These are phyloP conservation scores for Mormoops blainvillei DNA, from an alignment of 2,113 vertebrate species.

Conservation along the genomic window DNA sequence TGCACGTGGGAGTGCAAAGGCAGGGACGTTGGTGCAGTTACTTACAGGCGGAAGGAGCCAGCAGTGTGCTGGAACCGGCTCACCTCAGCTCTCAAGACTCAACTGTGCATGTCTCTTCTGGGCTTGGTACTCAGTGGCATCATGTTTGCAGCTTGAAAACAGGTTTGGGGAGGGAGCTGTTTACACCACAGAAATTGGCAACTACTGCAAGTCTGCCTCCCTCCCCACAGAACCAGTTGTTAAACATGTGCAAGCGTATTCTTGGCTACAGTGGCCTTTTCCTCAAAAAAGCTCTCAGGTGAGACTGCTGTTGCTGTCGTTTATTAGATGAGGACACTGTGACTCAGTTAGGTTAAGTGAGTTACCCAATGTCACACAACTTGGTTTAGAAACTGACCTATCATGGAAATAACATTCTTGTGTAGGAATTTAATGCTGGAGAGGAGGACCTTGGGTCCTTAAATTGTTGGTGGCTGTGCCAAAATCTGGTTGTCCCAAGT, in stretches of 20 bases:
- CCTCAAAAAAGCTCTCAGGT: not conserved
- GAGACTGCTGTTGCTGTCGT: not conserved
- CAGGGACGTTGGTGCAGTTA: not conserved
- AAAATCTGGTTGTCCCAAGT: not conserved
- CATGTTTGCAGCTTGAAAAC: not conserved
- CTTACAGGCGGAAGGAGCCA: not conserved
- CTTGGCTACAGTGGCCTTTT: not conserved
- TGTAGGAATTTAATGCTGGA: not conserved
- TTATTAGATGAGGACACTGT: not conserved
- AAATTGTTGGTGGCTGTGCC: not conserved
- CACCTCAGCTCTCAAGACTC: not conserved
- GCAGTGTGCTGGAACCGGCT: accelerated
- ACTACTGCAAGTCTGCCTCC: not conserved
- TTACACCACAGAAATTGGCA: not conserved
- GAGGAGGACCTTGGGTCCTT: not conserved
- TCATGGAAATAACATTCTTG: not conserved
- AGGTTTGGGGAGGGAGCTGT: not conserved
- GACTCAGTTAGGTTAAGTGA: not conserved
- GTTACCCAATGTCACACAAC: not conserved
- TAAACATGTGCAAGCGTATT: not conserved
- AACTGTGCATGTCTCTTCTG: not conserved
- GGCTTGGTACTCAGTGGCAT: not conserved
- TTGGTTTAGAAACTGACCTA: not conserved
- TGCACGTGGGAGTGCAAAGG: not conserved
- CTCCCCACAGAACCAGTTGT: not conserved